Conservation (phyloP, 1,140 invertebrate species). For the Anagrus nilaparvatae region DNA sequence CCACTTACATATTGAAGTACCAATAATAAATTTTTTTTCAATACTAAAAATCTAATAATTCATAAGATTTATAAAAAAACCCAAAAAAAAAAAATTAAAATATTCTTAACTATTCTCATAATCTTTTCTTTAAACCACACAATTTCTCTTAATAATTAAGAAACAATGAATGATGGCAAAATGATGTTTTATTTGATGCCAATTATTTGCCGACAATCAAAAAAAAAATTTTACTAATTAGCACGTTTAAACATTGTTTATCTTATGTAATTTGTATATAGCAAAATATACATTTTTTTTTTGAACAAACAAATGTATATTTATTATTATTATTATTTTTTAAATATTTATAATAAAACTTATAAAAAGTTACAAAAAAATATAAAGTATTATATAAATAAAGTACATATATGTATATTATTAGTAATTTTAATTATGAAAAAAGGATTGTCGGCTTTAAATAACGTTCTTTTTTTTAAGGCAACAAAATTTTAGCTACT, state of each 20-base stretch:
- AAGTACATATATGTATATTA: neutral
- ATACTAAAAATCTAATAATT: constrained; percentile 4
- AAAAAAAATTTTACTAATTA: too few species aligned
- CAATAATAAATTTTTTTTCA: constrained; percentile 1
- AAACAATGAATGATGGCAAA: too few species aligned
- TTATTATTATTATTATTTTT: too few species aligned
- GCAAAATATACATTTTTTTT: too few species aligned
- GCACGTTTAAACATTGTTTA: too few species aligned
- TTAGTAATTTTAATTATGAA: neutral
- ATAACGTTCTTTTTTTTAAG: constrained; percentile 13
- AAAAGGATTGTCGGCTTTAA: constrained; percentile 15
- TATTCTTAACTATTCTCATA: constrained; percentile 4
- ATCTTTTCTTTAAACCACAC: constrained; percentile 7
- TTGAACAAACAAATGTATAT: too few species aligned
- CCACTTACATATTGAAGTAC: constrained; percentile 8
- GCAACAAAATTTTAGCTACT: constrained; percentile 26
- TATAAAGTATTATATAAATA: neutral
- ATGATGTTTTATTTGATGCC: too few species aligned
- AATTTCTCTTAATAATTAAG: constrained; percentile 3
- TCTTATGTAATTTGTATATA: too few species aligned
- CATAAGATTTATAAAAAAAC: constrained; percentile 4
- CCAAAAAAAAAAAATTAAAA: constrained; percentile 13
- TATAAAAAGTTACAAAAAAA: too few species aligned
- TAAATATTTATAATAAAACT: too few species aligned
- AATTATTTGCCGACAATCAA: too few species aligned